phyloP scores from a whole-genome alignment of 2,888 invertebrate species.

The Rhingia campestris region DNA sequence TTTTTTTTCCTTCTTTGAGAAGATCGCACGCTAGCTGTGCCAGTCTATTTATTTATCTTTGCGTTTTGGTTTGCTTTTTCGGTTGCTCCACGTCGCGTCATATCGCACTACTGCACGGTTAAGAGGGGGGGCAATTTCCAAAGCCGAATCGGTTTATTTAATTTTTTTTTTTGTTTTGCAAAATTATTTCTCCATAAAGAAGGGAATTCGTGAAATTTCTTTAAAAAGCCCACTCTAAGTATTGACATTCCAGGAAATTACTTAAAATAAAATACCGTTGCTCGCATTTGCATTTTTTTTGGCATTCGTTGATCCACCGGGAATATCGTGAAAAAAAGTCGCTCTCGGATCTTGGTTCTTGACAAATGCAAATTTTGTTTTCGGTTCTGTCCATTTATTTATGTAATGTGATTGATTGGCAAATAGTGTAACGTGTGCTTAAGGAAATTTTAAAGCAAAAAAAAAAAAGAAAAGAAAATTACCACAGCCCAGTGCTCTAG shows the following conservation, averaged over 20 bases:
- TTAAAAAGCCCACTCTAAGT: slow-evolving; percentile 33
- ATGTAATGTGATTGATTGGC: slow-evolving; percentile 43
- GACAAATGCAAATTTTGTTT: neutral
- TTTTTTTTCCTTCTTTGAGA: slow-evolving; percentile 58
- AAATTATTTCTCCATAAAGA: slow-evolving; percentile 13
- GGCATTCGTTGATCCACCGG: neutral
- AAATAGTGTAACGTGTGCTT: slow-evolving; percentile 29
- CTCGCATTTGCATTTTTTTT: neutral
- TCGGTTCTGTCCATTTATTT: slow-evolving; percentile 26
- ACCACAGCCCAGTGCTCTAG: neutral
- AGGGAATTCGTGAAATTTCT: slow-evolving; percentile 49
- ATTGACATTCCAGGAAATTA: slow-evolving; percentile 56
- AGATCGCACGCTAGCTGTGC: slow-evolving; percentile 43
- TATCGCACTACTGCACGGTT: slow-evolving; percentile 41
- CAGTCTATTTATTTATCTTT: slow-evolving; percentile 74
- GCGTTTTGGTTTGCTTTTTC: slow-evolving; percentile 69
- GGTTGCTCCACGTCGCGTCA: slow-evolving; percentile 63
- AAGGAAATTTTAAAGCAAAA: no score
- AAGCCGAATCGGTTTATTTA: slow-evolving; percentile 33
- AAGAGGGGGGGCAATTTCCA: slow-evolving; percentile 62
- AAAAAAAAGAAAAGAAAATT: neutral
- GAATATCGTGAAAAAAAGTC: slow-evolving; percentile 8
- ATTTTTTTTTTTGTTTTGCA: slow-evolving; percentile 18
- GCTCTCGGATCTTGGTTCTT: neutral
- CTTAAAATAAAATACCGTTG: slow-evolving; percentile 3